Percentiles rank a stretch among this genome's conserved stretches.
These are phyloP conservation scores for Myripristis jacobus DNA, from an alignment of 2,797 vertebrate species.

Conservation along the genomic window DNA sequence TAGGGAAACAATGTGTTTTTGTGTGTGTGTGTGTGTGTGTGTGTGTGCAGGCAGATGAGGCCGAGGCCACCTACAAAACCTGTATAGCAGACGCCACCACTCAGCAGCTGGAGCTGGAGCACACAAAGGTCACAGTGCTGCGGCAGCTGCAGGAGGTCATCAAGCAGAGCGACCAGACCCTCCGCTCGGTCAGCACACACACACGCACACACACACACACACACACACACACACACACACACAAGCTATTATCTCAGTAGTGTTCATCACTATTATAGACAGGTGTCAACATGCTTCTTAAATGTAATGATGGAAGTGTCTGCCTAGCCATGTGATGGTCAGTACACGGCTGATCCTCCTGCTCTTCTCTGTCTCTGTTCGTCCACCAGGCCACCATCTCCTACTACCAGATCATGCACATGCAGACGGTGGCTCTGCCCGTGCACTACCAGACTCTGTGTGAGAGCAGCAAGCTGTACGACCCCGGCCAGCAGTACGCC, in stretches of 20 bases:
- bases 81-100: slow-evolving; percentile 93
- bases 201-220: neutral
- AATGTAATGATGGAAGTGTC: neutral
- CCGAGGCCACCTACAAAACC: slow-evolving; percentile 94
- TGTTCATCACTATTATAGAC: too few species aligned
- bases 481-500: slow-evolving; percentile 94
- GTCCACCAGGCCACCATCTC: slow-evolving; percentile 91
- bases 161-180: slow-evolving; percentile 94
- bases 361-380: neutral
- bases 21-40: neutral
- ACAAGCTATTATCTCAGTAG: neutral
- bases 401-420: slow-evolving; percentile 97
- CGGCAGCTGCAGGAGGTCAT: slow-evolving; percentile 94
- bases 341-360: fast-evolving
- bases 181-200: slow-evolving; percentile 88
- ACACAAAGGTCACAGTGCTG: slow-evolving; percentile 93
- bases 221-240: slow-evolving; percentile 1
- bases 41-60: slow-evolving; percentile 90
- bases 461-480: slow-evolving; percentile 97
- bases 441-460: slow-evolving; percentile 97
- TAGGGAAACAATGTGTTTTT: too few species aligned
- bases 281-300: too few species aligned
- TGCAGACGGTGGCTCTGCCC: slow-evolving; percentile 91
- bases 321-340: neutral
- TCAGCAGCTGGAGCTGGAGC: slow-evolving; percentile 94